A percentile compares a stretch with the other conserved stretches of the same genome.
phyloP scores from a whole-genome alignment of 2,888 invertebrate genomes.

The Phaonia tiefii region DNA sequence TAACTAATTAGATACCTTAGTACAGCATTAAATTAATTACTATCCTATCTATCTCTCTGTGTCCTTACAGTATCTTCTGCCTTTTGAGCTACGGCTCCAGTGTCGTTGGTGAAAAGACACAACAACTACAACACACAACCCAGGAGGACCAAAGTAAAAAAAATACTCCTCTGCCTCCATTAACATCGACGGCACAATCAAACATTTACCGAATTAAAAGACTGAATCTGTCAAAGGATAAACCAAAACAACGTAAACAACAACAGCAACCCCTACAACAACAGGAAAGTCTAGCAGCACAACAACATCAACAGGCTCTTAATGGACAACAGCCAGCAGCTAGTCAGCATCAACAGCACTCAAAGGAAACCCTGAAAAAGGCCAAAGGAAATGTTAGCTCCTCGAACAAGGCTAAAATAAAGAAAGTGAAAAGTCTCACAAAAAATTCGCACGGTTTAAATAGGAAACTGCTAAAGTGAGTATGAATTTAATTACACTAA shows the following conservation, averaged over 20 bases:
- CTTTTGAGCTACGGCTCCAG: slow-evolving; percentile 68
- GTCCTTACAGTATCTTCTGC: slow-evolving; percentile 73
- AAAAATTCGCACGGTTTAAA: slow-evolving; percentile 76
- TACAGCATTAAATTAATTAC: slow-evolving; percentile 58
- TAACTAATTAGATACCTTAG: slow-evolving; percentile 55
- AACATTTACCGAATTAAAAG: slow-evolving; percentile 74
- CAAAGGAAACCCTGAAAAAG: slow-evolving; percentile 40
- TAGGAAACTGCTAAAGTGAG: slow-evolving; percentile 78
- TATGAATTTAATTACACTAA: slow-evolving; percentile 64
- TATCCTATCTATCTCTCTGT: slow-evolving; percentile 10
- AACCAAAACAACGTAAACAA: slow-evolving; percentile 59
- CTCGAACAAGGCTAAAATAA: slow-evolving; percentile 66
- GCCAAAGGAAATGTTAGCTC: slow-evolving; percentile 26
- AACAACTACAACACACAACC: slow-evolving; percentile 59
- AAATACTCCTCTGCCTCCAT: slow-evolving; percentile 62
- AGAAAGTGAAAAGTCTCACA: slow-evolving; percentile 70
- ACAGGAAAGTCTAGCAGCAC: slow-evolving; percentile 37
- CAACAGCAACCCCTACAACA: slow-evolving; percentile 50
- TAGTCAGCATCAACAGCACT: slow-evolving; percentile 45
- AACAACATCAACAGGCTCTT: slow-evolving; percentile 43
- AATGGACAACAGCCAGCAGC: slow-evolving; percentile 47
- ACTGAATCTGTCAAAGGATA: slow-evolving; percentile 70
- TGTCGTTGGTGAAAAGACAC: slow-evolving; percentile 66
- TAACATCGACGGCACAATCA: slow-evolving; percentile 66
- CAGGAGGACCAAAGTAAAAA: slow-evolving; percentile 56